A percentile compares a stretch with the other conserved stretches of the same genome.
phyloP scores from a whole-genome alignment of 1,140 invertebrate species.

The Megathymus violae region DNA sequence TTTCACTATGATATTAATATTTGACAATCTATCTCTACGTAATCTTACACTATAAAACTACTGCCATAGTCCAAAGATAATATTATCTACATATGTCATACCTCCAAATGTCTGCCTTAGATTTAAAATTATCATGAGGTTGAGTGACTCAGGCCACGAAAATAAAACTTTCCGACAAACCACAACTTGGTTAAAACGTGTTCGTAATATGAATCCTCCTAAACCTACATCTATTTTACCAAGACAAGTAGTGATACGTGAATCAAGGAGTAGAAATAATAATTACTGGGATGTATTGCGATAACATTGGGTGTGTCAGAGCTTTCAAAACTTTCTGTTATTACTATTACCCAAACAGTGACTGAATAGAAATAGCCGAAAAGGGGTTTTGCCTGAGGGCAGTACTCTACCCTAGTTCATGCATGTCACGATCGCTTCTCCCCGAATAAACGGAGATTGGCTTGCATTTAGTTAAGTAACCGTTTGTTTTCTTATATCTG shows the following conservation, averaged over 20 bases:
- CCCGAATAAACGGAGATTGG: conserved; percentile 57
- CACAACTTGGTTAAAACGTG: not conserved
- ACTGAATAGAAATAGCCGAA: conserved; percentile 63
- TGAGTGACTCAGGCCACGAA: not conserved
- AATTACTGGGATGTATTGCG: not conserved
- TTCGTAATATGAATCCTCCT: conserved; percentile 18
- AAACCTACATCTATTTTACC: not conserved
- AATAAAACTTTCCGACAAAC: conserved; percentile 19
- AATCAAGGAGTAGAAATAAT: conserved; percentile 28
- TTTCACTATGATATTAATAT: no score
- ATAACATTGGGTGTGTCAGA: conserved; percentile 19
- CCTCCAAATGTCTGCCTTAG: not conserved
- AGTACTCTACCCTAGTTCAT: conserved; percentile 39
- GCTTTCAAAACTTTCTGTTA: conserved; percentile 42
- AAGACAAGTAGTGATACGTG: conserved; percentile 2
- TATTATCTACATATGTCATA: no score
- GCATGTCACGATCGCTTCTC: conserved; percentile 56
- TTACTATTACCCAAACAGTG: conserved; percentile 50
- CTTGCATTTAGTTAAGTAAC: conserved; percentile 61
- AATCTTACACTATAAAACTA: no score
- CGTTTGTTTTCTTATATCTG: conserved; percentile 63
- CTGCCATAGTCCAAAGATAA: no score
- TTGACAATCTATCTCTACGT: no score
- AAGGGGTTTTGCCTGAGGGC: conserved; percentile 40
- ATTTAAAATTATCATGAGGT: not conserved